Evolutionary conservation across 2,888 invertebrate genomes (phyloP), one percentile per base, ranked within the genome.

Genomic region (Melinaea menophilus): DNA sequence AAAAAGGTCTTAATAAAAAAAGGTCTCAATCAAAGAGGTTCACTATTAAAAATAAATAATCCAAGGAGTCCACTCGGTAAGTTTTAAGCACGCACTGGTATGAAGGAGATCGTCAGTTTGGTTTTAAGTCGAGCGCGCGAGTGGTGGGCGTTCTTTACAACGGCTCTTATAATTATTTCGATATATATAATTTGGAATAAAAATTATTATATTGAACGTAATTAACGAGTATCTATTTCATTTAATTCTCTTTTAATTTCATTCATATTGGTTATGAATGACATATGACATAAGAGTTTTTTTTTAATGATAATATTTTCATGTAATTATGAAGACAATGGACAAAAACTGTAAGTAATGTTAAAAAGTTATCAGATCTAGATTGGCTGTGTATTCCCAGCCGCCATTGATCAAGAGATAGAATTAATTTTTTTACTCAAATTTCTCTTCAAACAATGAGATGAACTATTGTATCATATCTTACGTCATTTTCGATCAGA

Each of bases 381-480:
- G 51, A 51, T 51, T 31, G 22, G 22, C 51, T 2, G 41, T 22
- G 7, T 31, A 2, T 31, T 51, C 51, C 31, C 51, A 51, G 51
- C 51, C 51, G 5, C 3, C 51, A 51, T 51, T 51, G 51, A 51
- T 51, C 31, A 51, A 11, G 48, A 51, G 31, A 31, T 51, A 51
- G 2, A 51, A 41, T 11, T 41, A 41, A 9, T 9, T 51, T 51
- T 51, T 51, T 51, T 51, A 31, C 9, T 31, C 9, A 51, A 51
- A 9, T 51, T 51, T 51, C 51, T 51, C 51, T 51, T 51, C 51
- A 51, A 59, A 62, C 59, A 61, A 62, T 59, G 12, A 51, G 22
- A 34, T 58, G 9, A 58, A 46, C 57, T 46, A 31, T 61, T 58
- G 56, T 47, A 58, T 59, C 54, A 62, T 62, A 51, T 11, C 51